Evolutionary conservation across 1,140 invertebrate species (phyloP).

Genomic region (Elymnias hypermnestra): DNA sequence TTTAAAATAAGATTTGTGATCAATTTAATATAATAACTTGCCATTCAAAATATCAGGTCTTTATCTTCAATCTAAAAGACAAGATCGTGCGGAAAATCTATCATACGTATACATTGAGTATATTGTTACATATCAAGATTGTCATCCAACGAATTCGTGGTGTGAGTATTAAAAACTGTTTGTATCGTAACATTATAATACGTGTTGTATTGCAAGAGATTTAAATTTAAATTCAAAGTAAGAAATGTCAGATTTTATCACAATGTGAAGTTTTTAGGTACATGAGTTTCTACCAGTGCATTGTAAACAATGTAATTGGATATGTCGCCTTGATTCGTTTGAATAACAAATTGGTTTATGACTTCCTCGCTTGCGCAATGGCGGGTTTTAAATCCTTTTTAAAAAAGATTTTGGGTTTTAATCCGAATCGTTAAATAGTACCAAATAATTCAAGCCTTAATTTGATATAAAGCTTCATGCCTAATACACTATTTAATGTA

Average conservation of each 20-base stretch:
- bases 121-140: conserved; percentile 41
- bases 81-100: conserved; percentile 53
- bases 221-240: conserved; percentile 33
- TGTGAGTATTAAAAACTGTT: conserved; percentile 49
- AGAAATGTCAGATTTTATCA: conserved; percentile 36
- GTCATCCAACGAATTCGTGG: conserved; percentile 48
- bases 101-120: too few species aligned
- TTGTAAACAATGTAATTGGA: conserved; percentile 3
- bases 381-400: too few species aligned
- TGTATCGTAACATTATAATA: conserved; percentile 18
- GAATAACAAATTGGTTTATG: neutral
- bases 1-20: too few species aligned
- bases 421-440: too few species aligned
- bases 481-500: too few species aligned
- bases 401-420: too few species aligned
- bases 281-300: conserved; percentile 1
- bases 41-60: conserved; percentile 16
- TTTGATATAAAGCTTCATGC: too few species aligned
- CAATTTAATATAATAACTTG: too few species aligned
- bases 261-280: neutral
- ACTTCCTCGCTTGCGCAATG: too few species aligned
- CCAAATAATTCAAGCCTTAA: too few species aligned
- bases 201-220: conserved; percentile 28
- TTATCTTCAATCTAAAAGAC: conserved; percentile 42
- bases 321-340: conserved; percentile 1